A percentile compares a stretch with the other conserved stretches of the same genome.
Conservation (phyloP, 2,797 vertebrate genomes). For the Macrochelys suwanniensis region DNA sequence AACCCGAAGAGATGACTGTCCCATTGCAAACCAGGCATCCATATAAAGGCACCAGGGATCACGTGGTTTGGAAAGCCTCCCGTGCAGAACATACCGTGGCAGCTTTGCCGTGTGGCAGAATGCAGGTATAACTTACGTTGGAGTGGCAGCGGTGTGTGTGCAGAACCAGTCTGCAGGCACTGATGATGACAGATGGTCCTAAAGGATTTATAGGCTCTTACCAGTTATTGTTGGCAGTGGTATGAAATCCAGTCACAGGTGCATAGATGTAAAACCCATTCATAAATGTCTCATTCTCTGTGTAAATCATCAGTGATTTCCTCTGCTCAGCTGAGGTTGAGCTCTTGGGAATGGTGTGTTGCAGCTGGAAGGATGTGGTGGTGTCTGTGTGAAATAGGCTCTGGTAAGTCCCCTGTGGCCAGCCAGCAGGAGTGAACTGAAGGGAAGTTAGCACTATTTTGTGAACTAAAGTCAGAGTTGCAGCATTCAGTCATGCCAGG, state of each 20-base stretch:
- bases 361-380: neutral
- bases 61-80: accelerated
- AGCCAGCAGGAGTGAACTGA: neutral
- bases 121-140: neutral
- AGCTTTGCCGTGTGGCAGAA: neutral
- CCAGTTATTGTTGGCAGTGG: neutral
- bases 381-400: neutral
- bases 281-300: constrained; percentile 10
- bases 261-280: neutral
- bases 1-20: neutral
- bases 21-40: accelerated
- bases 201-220: neutral
- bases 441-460: neutral
- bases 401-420: neutral
- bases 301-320: neutral
- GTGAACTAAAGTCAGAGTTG: neutral
- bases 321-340: neutral
- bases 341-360: neutral
- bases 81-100: neutral
- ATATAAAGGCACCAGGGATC: accelerated
- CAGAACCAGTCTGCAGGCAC: neutral
- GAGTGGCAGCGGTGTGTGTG: neutral
- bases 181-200: neutral
- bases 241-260: constrained; percentile 6
- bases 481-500: accelerated